Base-by-base conservation (phyloP, 2,888 invertebrate species). In the Unio delphinus region DNA sequence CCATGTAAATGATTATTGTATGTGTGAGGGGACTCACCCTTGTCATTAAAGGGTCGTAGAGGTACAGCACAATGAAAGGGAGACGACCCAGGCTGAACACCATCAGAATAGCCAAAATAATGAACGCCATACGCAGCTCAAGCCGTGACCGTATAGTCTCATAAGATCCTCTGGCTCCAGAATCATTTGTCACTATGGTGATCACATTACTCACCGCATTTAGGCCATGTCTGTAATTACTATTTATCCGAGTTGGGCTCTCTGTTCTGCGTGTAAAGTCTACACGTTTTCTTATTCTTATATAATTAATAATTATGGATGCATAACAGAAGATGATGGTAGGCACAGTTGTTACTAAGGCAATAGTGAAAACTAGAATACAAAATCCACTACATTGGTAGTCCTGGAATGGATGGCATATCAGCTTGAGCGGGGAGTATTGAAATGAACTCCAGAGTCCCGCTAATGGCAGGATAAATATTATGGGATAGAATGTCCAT, bases 381-480 rank as follows among this genome's bases (percentile, higher is more conserved):
- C 76, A 76, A 55, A 76, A 76, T 26, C 76, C 72, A 30, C 61
- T 68, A 58, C 72, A 78, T 26, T 75, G 67, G 54, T 68, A 68
- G 23, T 66, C 76, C 4, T 34, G 61, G 57, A 82, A 76, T 30
- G 80, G 76, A 34, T 81, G 73, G 61, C 82, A 82, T 6, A 76
- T 61, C n/a, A 80, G 73, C 54, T 80, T 74, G 55, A 75, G 69
- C 26, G 69, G 72, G 58, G 76, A 75, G 61, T 81, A 82, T 7
- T 67, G 58, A 65, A 77, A 76, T 23, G 64, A 57, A 30, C 81
- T 79, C 82, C 82, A 82, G 3, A 68, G 30, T 18, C 72, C 69
- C 15, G 75, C 65, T 26, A 79, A 61, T 15, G 82, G 82, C 30
- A 82, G 67, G n/a, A 79, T 20, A 26, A 80, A 75, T 11, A 79